Evolutionary conservation across 2,797 vertebrate species (phyloP).

Genomic region (Anguilla obscura): DNA sequence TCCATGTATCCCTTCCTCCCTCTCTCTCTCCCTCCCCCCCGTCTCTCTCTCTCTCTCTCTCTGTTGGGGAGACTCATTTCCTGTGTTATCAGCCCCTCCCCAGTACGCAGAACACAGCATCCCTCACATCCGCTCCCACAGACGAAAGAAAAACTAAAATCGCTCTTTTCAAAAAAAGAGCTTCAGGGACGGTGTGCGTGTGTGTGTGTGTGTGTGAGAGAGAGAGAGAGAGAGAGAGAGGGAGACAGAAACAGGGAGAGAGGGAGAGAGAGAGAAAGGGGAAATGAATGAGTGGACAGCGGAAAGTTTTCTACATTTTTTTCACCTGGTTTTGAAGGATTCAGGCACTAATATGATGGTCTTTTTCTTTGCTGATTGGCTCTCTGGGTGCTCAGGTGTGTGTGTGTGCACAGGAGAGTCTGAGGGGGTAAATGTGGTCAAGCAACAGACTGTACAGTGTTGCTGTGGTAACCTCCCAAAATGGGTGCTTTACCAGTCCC

Average conservation of each 20-base stretch:
- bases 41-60: neutral
- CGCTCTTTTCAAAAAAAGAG: neutral
- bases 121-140: neutral
- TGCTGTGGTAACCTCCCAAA: neutral
- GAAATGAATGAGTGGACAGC: neutral
- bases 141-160: neutral
- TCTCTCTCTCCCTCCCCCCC: conserved; percentile 14
- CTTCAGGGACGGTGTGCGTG: neutral
- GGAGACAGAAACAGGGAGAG: neutral
- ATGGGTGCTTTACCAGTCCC: neutral
- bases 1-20: too few relatives aligned
- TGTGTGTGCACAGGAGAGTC: neutral
- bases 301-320: too few relatives aligned
- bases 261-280: too few relatives aligned
- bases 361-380: conserved; percentile 6
- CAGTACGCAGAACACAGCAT: too few relatives aligned
- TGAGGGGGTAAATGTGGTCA: neutral
- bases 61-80: neutral
- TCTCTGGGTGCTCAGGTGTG: conserved; percentile 5
- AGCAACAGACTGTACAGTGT: neutral
- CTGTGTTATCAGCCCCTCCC: neutral
- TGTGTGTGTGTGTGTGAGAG: neutral
- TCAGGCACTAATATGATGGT: neutral
- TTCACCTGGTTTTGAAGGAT: conserved; percentile 24
- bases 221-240: too few relatives aligned